These are phyloP conservation scores for Papilio protenor DNA, from an alignment of 2,888 invertebrate species.

Conservation along the genomic window DNA sequence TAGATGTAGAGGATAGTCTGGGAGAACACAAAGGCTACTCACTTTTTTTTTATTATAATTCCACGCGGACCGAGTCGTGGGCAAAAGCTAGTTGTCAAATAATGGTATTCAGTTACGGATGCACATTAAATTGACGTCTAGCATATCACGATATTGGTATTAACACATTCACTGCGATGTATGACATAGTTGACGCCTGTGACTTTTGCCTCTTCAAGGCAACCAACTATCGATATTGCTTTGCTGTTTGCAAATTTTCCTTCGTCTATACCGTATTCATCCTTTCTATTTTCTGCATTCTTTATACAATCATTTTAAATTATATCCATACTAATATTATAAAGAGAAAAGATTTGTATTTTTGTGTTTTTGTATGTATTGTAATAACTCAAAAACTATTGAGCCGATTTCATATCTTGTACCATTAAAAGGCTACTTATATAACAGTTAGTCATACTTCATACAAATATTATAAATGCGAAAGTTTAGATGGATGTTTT, in stretches of 20 bases:
- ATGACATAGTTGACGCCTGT: neutral
- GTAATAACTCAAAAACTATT: no score
- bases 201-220: conserved; percentile 15
- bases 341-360: no score
- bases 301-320: neutral
- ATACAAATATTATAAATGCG: no score
- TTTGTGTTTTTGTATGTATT: no score
- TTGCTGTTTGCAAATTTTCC: neutral
- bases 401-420: no score
- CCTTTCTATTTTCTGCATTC: neutral
- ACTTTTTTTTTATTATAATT: no score
- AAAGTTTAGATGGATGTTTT: no score
- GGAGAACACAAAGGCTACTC: no score
- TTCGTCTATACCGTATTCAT: neutral
- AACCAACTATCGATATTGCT: conserved; percentile 5
- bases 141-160: conserved; percentile 14
- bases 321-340: neutral
- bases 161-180: neutral
- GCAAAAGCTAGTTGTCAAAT: neutral
- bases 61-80: no score
- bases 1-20: no score
- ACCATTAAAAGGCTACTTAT: no score
- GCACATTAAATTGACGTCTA: neutral
- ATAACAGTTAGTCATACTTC: no score
- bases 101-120: neutral